These are phyloP conservation scores for Amblyornis subalaris DNA, from an alignment of 2,113 vertebrate species.

Conservation along the genomic window DNA sequence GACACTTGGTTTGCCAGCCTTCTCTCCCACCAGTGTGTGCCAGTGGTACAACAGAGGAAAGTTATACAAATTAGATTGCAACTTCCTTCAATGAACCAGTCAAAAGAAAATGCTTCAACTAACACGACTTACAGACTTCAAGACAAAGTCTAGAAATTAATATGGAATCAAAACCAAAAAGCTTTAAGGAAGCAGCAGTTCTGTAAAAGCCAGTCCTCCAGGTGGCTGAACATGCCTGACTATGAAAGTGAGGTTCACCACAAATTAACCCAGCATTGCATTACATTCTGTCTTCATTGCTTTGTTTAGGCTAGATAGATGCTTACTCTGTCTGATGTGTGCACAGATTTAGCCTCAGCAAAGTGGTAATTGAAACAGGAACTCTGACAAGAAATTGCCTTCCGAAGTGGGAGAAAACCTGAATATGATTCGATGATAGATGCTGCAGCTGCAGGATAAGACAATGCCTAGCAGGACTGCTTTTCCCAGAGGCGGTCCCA, in stretches of 20 bases:
- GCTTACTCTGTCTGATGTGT: background rate
- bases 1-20: background rate
- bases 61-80: background rate
- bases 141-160: background rate
- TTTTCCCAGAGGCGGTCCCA: background rate
- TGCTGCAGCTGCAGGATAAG: background rate
- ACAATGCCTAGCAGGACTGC: background rate
- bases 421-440: background rate
- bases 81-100: background rate
- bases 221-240: background rate
- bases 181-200: background rate
- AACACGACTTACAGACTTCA: background rate
- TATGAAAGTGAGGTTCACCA: background rate
- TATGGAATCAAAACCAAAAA: background rate
- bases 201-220: background rate
- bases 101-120: background rate
- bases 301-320: background rate
- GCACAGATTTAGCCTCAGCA: background rate
- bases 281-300: background rate
- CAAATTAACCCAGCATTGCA: accelerated
- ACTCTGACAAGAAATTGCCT: background rate
- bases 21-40: accelerated
- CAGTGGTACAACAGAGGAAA: background rate
- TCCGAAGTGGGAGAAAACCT: background rate
- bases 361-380: background rate